Percentiles rank a stretch among this genome's conserved stretches.
Conservation (phyloP, 1,140 invertebrate species). For the Caerostris extrusa region DNA sequence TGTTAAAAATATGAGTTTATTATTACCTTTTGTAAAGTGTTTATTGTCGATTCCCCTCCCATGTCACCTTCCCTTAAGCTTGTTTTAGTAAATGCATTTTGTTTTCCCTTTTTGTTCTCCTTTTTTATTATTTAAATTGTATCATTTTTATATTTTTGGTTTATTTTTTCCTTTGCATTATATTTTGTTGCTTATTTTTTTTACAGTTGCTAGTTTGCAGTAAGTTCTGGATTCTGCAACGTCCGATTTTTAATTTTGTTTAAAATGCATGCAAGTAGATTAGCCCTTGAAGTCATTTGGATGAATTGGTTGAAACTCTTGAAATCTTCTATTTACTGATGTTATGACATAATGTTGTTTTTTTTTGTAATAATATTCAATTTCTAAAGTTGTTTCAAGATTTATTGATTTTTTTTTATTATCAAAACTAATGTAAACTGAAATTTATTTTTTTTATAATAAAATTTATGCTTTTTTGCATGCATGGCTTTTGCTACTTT, state of each 20-base stretch:
- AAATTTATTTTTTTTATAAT: not conserved
- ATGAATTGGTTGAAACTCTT: slow-evolving; percentile 7
- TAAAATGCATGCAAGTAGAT: slow-evolving; percentile 48
- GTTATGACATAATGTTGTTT: not conserved
- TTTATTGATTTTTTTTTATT: slow-evolving; percentile 1
- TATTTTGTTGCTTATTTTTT: slow-evolving; percentile 31
- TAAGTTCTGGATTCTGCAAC: not conserved
- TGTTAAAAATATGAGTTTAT: no score
- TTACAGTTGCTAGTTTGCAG: not conserved
- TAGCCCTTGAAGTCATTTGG: not conserved
- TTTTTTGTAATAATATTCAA: not conserved
- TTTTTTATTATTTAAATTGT: no score
- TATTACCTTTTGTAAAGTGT: no score
- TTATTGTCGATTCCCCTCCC: no score
- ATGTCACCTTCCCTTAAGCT: no score
- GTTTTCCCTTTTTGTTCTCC: no score
- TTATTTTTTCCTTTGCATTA: not conserved
- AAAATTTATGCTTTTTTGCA: slow-evolving; percentile 2
- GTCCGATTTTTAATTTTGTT: slow-evolving; percentile 15
- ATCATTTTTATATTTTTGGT: not conserved
- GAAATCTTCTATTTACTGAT: slow-evolving; percentile 9
- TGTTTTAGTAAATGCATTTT: no score
- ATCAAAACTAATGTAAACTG: not conserved
- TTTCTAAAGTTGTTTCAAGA: not conserved
- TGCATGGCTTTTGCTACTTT: not conserved